These are phyloP conservation scores for Melanostigma gelatinosum DNA, from an alignment of 2,113 vertebrate genomes.

Conservation along the genomic window DNA sequence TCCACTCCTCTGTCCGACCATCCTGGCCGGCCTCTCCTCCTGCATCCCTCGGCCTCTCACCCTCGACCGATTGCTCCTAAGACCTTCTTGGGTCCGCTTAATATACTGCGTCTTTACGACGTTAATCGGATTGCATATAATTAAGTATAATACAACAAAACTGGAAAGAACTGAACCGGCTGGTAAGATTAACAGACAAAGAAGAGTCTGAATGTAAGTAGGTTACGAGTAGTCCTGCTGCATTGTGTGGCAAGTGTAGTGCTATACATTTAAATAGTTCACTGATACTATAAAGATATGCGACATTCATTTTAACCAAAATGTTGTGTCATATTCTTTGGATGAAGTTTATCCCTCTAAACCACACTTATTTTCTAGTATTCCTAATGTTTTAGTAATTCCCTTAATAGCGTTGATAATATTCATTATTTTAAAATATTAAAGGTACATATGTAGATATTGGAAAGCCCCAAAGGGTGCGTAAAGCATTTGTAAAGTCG, in stretches of 20 bases:
- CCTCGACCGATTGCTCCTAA: constrained; percentile 4
- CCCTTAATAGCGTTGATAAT: background rate
- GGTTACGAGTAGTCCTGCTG: constrained; percentile 50
- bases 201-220: background rate
- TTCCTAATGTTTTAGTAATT: background rate
- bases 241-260: constrained; percentile 44
- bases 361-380: background rate
- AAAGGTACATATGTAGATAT: background rate
- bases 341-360: background rate
- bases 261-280: background rate
- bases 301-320: background rate
- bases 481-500: background rate
- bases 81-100: constrained; percentile 20
- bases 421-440: background rate
- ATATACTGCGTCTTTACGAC: constrained; percentile 8
- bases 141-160: constrained; percentile 18
- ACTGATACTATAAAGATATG: background rate
- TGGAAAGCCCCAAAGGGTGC: background rate
- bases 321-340: background rate
- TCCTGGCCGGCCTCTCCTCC: constrained; percentile 5
- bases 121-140: constrained; percentile 11
- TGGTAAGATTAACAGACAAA: background rate
- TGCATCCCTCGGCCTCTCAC: constrained; percentile 33
- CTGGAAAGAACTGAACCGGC: background rate
- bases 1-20: constrained; percentile 20